Evolutionary conservation across 2,888 invertebrate genomes (phyloP).

Genomic region (Sturmia bella): DNA sequence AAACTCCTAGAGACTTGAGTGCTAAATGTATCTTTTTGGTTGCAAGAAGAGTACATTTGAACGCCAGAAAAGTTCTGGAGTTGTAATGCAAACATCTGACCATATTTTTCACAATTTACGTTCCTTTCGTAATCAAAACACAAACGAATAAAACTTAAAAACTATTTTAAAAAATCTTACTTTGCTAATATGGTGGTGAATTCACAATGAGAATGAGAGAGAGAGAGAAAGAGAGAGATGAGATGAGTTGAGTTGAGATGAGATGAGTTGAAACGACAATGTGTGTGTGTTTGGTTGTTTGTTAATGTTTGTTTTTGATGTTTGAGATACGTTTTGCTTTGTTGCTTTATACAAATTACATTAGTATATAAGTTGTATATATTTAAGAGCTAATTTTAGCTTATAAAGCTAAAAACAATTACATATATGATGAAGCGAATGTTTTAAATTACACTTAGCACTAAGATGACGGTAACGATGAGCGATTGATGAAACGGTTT

Average conservation of each 20-base stretch:
- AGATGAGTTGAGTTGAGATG: constrained; percentile 37
- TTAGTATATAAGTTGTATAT: background rate
- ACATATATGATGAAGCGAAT: constrained; percentile 39
- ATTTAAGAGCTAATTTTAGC: constrained; percentile 28
- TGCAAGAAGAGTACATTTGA: constrained; percentile 10
- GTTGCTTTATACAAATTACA: constrained; percentile 11
- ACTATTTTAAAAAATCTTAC: constrained; percentile 65
- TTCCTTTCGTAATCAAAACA: constrained; percentile 70
- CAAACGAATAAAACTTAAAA: constrained; percentile 68
- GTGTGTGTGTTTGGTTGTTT: constrained; percentile 36
- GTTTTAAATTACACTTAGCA: constrained; percentile 36
- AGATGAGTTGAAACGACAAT: constrained; percentile 38
- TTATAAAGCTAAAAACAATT: constrained; percentile 50
- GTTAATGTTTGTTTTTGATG: constrained; percentile 29
- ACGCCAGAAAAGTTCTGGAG: constrained; percentile 61
- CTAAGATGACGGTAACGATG: constrained; percentile 50
- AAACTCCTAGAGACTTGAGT: constrained; percentile 64
- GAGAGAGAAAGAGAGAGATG: constrained; percentile 50
- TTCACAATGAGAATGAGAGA: constrained; percentile 70
- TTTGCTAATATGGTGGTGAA: constrained; percentile 69
- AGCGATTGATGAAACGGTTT: constrained; percentile 37
- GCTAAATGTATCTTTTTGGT: constrained; percentile 38
- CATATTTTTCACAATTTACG: constrained; percentile 70
- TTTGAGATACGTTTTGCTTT: constrained; percentile 51
- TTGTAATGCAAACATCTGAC: constrained; percentile 69